Base-by-base conservation (phyloP, 2,888 invertebrate species). In the Tricholauxania praeusta region DNA sequence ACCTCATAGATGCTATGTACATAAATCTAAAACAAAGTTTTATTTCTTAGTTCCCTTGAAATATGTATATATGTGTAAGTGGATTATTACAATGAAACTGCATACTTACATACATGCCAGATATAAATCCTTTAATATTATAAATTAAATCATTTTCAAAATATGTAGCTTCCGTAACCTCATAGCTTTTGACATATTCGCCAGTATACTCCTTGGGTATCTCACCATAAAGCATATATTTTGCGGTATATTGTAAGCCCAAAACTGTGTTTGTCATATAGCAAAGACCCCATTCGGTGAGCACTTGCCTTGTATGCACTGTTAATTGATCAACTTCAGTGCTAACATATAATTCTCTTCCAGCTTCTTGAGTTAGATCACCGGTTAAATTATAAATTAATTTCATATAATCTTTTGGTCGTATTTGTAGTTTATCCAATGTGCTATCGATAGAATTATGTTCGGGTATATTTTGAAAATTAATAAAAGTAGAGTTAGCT, bases 251-350 rank as follows among this genome's bases (percentile, higher is more conserved):
- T 55, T 84, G 78, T 3, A 81, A 73, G 1, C 82, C 80, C 4
- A 83, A 64, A 74, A 72, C 71, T 0, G 81, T 78, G 67, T 87
- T 87, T 4, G 85, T 80, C 51, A 83, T 73, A 67, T 87, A 87
- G 70, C 87, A 87, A 6, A 87, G 78, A 5, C 87, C 87, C 68
- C 81, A 86, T 78, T 87, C 87, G 1, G 87, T 87, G 1, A 87
- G 76, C 8, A 87, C 81, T 76, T 87, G 87, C 1, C 84, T 80
- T 0, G 80, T 79, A 19, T 78, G 77, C 7, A 84, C 78, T 51
- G 71, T 59, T 4, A 67, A 66, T 0, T 66, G 75, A 57, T 77
- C 76, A 49, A 77, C 77, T 12, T 74, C 72, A 6, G 75, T 72
- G 14, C 75, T 73, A 3, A 78, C 74, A 5, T 71, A 72, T 10